Conservation (phyloP, 2,797 vertebrate genomes). For the Coranthus polyacanthus region DNA sequence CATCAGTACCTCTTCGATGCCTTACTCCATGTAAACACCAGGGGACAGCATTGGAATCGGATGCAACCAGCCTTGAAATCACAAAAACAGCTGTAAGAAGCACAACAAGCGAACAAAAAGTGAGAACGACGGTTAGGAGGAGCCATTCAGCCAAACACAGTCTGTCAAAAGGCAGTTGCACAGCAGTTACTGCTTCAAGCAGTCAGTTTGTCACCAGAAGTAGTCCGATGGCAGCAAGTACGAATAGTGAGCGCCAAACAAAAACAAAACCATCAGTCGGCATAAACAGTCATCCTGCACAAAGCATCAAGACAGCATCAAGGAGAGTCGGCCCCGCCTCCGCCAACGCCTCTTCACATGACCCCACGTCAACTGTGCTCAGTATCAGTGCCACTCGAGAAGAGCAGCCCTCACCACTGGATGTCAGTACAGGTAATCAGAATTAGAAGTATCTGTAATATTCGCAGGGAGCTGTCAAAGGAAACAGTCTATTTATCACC, state of each 20-base stretch:
- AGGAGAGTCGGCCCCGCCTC: too few species aligned
- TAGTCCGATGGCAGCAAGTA: background rate
- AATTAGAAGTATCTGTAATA: too few species aligned
- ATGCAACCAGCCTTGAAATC: constrained; percentile 27
- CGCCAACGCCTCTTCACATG: constrained; percentile 9
- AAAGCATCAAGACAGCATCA: too few species aligned
- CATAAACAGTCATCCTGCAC: too few species aligned
- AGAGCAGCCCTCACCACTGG: background rate
- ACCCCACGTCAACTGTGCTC: background rate
- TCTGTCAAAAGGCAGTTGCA: background rate
- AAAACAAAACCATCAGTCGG: background rate
- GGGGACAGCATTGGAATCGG: constrained; percentile 35
- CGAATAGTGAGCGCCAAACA: too few species aligned
- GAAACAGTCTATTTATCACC: too few species aligned
- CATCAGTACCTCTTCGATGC: constrained; percentile 65
- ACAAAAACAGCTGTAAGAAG: constrained; percentile 45
- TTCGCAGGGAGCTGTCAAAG: too few species aligned
- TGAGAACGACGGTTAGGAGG: background rate
- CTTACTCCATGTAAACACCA: constrained; percentile 69
- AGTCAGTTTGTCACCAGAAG: too few species aligned
- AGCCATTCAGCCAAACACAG: constrained; percentile 26
- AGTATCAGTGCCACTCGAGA: constrained; percentile 53
- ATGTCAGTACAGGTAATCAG: constrained; percentile 47
- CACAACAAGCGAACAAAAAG: constrained; percentile 15
- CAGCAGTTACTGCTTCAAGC: background rate